Percentiles rank a stretch among this genome's conserved stretches.
Conservation (phyloP, 2,888 invertebrate genomes). For the Ceriagrion tenellum region DNA sequence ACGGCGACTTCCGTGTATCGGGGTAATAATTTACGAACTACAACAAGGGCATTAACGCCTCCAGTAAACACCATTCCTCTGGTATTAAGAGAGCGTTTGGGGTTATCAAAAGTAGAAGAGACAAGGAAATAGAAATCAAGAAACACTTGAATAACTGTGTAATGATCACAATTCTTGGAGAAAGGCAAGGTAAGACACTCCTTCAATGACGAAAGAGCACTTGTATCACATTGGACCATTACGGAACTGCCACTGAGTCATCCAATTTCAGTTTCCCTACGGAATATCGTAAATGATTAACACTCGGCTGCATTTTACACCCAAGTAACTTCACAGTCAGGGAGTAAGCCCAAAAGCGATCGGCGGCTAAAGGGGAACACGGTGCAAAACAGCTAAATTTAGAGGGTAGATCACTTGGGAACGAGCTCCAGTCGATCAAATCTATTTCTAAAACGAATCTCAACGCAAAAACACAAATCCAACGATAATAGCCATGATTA, state of each 20-base stretch:
- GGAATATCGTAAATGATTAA: background rate
- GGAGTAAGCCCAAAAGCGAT: background rate
- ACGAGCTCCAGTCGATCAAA: background rate
- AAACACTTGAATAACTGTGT: background rate
- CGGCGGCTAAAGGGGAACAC: background rate
- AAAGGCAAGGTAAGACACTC: background rate
- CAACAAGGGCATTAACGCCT: no score
- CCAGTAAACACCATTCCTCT: background rate
- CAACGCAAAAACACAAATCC: background rate
- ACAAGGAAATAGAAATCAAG: background rate
- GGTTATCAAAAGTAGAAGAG: no score
- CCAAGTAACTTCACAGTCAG: background rate
- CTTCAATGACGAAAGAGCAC: background rate
- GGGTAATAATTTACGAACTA: no score
- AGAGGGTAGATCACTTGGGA: background rate
- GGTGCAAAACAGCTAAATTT: background rate
- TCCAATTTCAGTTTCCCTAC: background rate
- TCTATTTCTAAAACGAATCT: background rate
- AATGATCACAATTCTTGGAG: background rate
- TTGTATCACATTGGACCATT: background rate
- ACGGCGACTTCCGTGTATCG: no score
- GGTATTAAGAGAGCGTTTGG: background rate
- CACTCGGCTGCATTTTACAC: background rate
- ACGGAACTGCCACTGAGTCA: background rate
- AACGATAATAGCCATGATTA: background rate